A percentile compares a stretch with the other conserved stretches of the same genome.
phyloP scores from a whole-genome alignment of 2,797 vertebrate species.

The Brotogeris chrysoptera region DNA sequence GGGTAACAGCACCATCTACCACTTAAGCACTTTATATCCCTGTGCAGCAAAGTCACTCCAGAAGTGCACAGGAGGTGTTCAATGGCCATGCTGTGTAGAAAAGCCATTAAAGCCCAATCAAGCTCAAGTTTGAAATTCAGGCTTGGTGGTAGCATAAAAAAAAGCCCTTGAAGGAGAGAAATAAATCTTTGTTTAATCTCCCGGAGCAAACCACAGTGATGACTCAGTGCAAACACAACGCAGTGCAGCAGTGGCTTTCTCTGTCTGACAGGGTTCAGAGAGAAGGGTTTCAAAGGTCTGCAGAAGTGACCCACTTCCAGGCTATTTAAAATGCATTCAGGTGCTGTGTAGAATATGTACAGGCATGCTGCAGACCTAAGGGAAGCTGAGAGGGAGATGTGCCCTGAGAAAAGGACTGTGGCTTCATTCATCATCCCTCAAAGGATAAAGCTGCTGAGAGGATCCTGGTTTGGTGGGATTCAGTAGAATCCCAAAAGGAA shows the following conservation, averaged over 20 bases:
- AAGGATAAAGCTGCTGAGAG: background rate
- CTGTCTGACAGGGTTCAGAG: background rate
- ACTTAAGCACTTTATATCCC: conserved; percentile 21
- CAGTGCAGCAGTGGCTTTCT: background rate
- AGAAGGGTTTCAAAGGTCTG: background rate
- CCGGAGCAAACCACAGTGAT: background rate
- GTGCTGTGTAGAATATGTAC: background rate
- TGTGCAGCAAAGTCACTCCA: background rate
- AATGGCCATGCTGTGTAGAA: background rate
- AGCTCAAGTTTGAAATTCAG: conserved; percentile 4
- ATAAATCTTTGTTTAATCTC: conserved; percentile 13
- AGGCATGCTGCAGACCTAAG: background rate
- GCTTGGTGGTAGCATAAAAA: background rate
- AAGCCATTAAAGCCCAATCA: conserved; percentile 26
- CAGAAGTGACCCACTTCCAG: background rate
- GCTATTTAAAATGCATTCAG: background rate
- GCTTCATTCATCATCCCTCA: background rate
- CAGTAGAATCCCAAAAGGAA: background rate
- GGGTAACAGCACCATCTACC: conserved; percentile 14
- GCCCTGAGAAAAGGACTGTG: background rate
- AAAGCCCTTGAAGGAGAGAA: background rate
- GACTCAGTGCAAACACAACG: background rate
- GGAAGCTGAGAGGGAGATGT: background rate
- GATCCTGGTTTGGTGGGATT: background rate
- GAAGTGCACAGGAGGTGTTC: background rate